A percentile compares a stretch with the other conserved stretches of the same genome.
Conservation (phyloP, 2,797 vertebrate genomes). For the Moxostoma hubbsi region DNA sequence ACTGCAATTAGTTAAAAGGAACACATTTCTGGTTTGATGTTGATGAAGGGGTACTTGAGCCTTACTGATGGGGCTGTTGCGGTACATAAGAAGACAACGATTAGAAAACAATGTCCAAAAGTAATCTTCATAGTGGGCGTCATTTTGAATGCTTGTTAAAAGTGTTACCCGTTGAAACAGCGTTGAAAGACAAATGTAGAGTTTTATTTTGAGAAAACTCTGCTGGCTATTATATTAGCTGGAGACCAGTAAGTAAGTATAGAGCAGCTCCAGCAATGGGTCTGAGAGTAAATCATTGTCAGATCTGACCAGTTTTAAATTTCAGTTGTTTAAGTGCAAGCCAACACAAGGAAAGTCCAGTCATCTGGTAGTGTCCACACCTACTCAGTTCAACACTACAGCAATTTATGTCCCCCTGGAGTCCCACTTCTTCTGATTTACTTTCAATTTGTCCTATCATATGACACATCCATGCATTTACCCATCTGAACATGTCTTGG, state of each 20-base stretch:
- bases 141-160: not conserved
- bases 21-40: too few species aligned
- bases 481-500: conserved; percentile 3
- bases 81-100: too few species aligned
- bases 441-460: conserved; percentile 63
- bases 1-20: too few species aligned
- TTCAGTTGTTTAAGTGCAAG: conserved; percentile 74
- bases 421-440: conserved; percentile 61
- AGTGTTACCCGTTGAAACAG: not conserved
- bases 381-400: conserved; percentile 66
- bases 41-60: too few species aligned
- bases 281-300: conserved; percentile 64
- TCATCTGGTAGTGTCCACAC: conserved; percentile 65
- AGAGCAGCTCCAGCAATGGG: conserved; percentile 54
- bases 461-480: conserved; percentile 28
- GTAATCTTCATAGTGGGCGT: not conserved
- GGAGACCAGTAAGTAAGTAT: conserved; percentile 62
- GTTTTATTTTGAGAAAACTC: conserved; percentile 48
- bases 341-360: conserved; percentile 70
- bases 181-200: conserved; percentile 46
- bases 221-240: conserved; percentile 40
- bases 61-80: too few species aligned
- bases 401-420: conserved; percentile 68
- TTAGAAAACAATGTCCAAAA: not conserved
- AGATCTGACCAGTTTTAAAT: conserved; percentile 69